A percentile compares a stretch with the other conserved stretches of the same genome.
These are phyloP conservation scores for Amphipoea oculea DNA, from an alignment of 2,888 invertebrate species.

Conservation along the genomic window DNA sequence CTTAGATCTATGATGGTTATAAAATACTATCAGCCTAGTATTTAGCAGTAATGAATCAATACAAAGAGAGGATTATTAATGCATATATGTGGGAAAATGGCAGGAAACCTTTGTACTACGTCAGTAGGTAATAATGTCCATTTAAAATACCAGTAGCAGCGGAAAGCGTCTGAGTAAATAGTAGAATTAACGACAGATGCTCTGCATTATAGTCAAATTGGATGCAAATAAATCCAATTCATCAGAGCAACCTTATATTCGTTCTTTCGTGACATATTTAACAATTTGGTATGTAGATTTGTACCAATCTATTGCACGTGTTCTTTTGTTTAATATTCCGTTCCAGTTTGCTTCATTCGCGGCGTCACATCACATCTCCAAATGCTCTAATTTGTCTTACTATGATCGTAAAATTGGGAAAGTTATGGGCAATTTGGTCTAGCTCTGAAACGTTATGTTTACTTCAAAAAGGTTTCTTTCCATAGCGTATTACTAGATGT, in stretches of 20 bases:
- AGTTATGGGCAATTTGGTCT: slow-evolving; percentile 39
- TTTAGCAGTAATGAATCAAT: neutral
- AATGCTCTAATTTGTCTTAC: slow-evolving; percentile 50
- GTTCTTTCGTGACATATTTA: slow-evolving; percentile 50
- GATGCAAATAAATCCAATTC: slow-evolving; percentile 44
- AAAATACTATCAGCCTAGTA: neutral
- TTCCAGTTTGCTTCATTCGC: slow-evolving; percentile 26
- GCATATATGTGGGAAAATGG: neutral
- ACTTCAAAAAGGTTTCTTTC: slow-evolving; percentile 8
- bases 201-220: slow-evolving; percentile 25
- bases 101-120: neutral
- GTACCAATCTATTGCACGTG: slow-evolving; percentile 34
- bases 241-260: slow-evolving; percentile 52
- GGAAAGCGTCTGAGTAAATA: slow-evolving; percentile 4
- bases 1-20: neutral
- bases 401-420: slow-evolving; percentile 39
- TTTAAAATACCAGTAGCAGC: slow-evolving; percentile 36
- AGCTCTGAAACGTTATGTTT: slow-evolving; percentile 19
- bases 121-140: neutral
- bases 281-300: slow-evolving; percentile 40
- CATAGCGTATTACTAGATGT: neutral
- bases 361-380: neutral
- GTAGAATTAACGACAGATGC: slow-evolving; percentile 21
- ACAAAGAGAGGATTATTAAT: neutral
- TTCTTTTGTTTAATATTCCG: slow-evolving; percentile 53